These are phyloP conservation scores for Dolichallabes microphthalmus DNA, from an alignment of 2,113 vertebrate species.

Conservation along the genomic window DNA sequence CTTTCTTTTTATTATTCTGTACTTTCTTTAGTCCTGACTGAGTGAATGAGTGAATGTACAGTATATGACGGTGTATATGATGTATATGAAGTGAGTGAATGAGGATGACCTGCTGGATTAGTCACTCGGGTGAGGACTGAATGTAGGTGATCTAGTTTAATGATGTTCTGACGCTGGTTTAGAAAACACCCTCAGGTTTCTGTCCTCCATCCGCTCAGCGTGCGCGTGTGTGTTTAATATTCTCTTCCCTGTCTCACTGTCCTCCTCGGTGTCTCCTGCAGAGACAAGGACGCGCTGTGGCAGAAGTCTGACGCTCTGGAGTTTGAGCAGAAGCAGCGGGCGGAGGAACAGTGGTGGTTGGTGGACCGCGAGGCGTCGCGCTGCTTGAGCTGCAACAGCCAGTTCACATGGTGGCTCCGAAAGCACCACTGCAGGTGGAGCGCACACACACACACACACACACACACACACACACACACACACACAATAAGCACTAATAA, in stretches of 20 bases:
- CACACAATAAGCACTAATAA: not conserved
- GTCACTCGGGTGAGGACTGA: too few species aligned
- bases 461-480: not conserved
- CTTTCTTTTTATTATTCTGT: not conserved
- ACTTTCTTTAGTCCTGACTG: too few species aligned
- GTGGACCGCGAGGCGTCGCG: conserved; percentile 80
- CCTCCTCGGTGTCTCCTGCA: conserved; percentile 55
- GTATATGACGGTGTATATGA: too few species aligned
- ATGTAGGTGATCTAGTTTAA: not conserved
- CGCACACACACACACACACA: not conserved
- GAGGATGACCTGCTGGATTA: too few species aligned
- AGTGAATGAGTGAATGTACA: too few species aligned
- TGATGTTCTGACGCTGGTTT: not conserved
- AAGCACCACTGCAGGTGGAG: conserved; percentile 92
- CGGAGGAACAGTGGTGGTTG: conserved; percentile 83
- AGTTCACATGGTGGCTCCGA: conserved; percentile 93
- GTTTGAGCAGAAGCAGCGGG: conserved; percentile 91
- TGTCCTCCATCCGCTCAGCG: not conserved
- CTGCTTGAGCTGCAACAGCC: conserved; percentile 83
- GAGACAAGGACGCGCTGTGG: conserved; percentile 96
- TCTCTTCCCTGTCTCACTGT: not conserved
- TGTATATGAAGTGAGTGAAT: not conserved
- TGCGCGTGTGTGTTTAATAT: not conserved
- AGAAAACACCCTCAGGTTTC: not conserved
- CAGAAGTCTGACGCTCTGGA: conserved; percentile 95